Base-by-base conservation (phyloP, 2,888 invertebrate species). In the Metallyticus violacea region DNA sequence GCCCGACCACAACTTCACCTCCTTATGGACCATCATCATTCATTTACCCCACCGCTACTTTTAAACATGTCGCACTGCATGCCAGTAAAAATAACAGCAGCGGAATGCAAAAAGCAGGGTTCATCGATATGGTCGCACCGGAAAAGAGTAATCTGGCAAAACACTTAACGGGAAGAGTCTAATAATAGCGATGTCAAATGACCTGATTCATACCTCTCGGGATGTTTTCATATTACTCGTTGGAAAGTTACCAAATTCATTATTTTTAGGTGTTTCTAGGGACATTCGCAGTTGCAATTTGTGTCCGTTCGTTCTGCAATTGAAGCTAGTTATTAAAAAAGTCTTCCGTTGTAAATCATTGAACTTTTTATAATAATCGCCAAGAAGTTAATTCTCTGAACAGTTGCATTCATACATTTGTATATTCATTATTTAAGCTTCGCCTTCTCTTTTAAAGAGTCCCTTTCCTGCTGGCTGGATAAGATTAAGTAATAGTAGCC, bases 21-120 rank as follows among this genome's bases (percentile, higher is more conserved):
- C 81, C 25, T 81, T 81, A 30, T 28, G 28, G 83, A 77, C 26
- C 28, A 83, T 83, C 83, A 83, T 83, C 77, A 83, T 83, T 83
- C 83, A 83, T 83, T 83, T 86, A 78, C 6, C 62, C 78, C 82
- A 86, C 78, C 82, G 82, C 85, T 86, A 86, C 86, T 86, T 86
- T 85, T 86, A 85, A 86, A 86, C 86, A 85, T 86, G 86, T 86
- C 86, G 78, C 27, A 85, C 40, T n/a, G 29, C 85, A 85, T 77
- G 86, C 86, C 86, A 86, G 86, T 77, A 86, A 80, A 86, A 86
- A 80, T 80, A 77, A 76, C 62, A 26, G 26, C 26, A 82, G 26
- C 7, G 77, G 22, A n/a, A 27, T 62, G 40, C 40, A 22, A 62
- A 62, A 62, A 62, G 15, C 15, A 22, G 40, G 40, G 40, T 62